Conservation (phyloP, 2,113 vertebrate genomes). For the Actinemys pallida region DNA sequence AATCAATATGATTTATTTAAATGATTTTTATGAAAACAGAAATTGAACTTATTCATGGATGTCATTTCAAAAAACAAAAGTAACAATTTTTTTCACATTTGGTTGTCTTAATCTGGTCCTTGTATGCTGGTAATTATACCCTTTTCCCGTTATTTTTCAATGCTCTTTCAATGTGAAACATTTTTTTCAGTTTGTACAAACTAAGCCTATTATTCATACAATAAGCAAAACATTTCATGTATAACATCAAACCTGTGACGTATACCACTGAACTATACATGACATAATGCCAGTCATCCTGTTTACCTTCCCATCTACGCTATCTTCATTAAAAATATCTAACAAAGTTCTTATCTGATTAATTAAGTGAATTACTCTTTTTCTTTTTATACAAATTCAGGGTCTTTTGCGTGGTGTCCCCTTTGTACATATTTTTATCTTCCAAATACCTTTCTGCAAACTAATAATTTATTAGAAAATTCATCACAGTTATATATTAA, state of each 20-base stretch:
- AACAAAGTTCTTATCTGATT: not conserved
- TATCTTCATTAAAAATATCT: not conserved
- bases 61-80: too few relatives aligned
- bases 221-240: too few relatives aligned
- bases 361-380: not conserved
- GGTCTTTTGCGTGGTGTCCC: not conserved
- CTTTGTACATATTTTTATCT: not conserved
- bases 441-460: not conserved
- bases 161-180: not conserved
- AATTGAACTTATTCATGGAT: not conserved
- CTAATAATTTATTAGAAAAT: not conserved
- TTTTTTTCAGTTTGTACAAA: not conserved
- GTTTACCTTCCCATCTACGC: not conserved
- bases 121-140: not conserved
- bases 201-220: too few relatives aligned
- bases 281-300: not conserved
- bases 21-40: not conserved
- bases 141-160: not conserved
- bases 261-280: not conserved
- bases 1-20: not conserved
- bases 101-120: not conserved
- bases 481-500: not conserved
- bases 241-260: not conserved
- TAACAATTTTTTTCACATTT: not conserved
- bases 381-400: not conserved